A percentile compares a stretch with the other conserved stretches of the same genome.
These are phyloP conservation scores for Drosophila basisetae DNA, from an alignment of 2,888 invertebrate species.

Conservation along the genomic window DNA sequence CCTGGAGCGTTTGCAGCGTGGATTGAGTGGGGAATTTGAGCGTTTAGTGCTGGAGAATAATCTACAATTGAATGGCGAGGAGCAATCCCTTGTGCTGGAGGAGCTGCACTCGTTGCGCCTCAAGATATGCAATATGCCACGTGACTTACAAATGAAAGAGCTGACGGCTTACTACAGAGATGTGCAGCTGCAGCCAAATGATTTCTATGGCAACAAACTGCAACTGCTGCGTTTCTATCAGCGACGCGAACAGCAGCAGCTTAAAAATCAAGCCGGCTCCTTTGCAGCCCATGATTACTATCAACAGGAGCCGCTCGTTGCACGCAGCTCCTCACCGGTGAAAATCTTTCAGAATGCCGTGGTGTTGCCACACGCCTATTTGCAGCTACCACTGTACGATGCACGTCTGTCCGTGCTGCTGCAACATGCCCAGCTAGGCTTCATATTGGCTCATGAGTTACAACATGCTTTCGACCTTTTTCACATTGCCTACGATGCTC, in stretches of 20 bases:
- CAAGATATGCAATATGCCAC: constrained; percentile 77
- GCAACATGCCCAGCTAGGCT: constrained; percentile 74
- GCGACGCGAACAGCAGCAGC: constrained; percentile 44
- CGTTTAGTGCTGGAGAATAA: constrained; percentile 58
- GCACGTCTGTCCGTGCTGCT: constrained; percentile 49
- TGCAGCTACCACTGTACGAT: constrained; percentile 73
- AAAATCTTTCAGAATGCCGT: constrained; percentile 79
- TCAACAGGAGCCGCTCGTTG: constrained; percentile 58
- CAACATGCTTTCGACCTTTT: constrained; percentile 78
- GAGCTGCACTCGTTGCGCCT: constrained; percentile 66
- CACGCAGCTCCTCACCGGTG: constrained; percentile 74
- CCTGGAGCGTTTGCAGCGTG: constrained; percentile 50
- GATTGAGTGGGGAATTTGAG: constrained; percentile 55
- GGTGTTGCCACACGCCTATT: constrained; percentile 73
- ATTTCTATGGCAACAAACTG: constrained; percentile 73
- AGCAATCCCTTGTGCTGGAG: constrained; percentile 61
- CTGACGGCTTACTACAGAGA: constrained; percentile 55
- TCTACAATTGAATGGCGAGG: constrained; percentile 51
- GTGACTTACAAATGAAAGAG: constrained; percentile 29
- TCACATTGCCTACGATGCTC: constrained; percentile 74
- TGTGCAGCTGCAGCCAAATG: constrained; percentile 42
- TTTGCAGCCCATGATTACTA: constrained; percentile 56
- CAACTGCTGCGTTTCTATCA: constrained; percentile 62
- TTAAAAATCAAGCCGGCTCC: constrained; percentile 42
- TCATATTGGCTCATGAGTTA: constrained; percentile 78